A percentile compares a stretch with the other conserved stretches of the same genome.
These are phyloP conservation scores for Acrocyrtus sp. DNA, from an alignment of 2,888 invertebrate species.

Conservation along the genomic window DNA sequence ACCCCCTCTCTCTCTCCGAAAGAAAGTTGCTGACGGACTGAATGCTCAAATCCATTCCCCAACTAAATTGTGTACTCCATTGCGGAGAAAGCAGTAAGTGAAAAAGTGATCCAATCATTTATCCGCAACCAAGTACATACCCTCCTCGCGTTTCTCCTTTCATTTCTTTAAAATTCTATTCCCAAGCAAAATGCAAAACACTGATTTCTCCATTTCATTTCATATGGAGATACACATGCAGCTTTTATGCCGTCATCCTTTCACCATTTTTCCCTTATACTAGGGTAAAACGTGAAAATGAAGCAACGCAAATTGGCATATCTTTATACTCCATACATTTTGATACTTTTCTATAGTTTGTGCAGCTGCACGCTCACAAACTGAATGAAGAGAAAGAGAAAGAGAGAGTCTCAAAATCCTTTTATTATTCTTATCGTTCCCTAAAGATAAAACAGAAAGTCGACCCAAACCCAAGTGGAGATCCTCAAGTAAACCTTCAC, in stretches of 20 bases:
- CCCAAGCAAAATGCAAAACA: background rate
- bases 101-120: background rate
- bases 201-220: background rate
- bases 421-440: background rate
- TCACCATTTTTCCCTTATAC: too few relatives aligned
- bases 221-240: background rate
- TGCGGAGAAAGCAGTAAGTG: background rate
- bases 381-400: background rate
- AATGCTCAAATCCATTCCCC: background rate
- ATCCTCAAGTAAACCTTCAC: background rate
- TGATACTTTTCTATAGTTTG: background rate
- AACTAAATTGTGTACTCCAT: too few relatives aligned
- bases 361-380: too few relatives aligned
- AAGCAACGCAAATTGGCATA: background rate
- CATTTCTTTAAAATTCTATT: background rate
- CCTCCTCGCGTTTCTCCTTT: background rate
- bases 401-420: background rate
- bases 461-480: background rate
- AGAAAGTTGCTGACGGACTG: background rate
- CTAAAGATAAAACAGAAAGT: background rate
- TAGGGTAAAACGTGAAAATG: background rate
- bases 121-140: background rate
- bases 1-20: background rate
- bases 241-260: background rate
- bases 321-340: background rate